phyloP scores from a whole-genome alignment of 1,140 invertebrate genomes.

The Aphaenogaster floridana region DNA sequence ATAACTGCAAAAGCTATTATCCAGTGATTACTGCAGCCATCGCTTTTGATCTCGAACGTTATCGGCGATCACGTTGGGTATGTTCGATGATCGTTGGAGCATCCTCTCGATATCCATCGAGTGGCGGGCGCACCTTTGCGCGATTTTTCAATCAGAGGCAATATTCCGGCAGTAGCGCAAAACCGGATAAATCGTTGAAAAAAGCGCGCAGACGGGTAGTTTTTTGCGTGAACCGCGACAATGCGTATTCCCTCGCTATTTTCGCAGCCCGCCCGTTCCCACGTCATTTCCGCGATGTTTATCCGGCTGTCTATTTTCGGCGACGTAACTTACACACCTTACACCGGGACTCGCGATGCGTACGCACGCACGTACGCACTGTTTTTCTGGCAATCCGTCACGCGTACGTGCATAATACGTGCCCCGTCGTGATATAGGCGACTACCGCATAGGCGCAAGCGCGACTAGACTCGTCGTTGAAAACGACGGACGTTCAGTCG shows the following conservation, averaged over 20 bases:
- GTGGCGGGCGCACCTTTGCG: not conserved
- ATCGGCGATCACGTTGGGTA: not conserved
- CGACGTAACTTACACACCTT: constrained; percentile 70
- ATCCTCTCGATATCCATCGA: not conserved
- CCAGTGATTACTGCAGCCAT: not conserved
- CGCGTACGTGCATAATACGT: constrained; percentile 48
- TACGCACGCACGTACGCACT: constrained; percentile 45
- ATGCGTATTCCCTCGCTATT: constrained; percentile 6
- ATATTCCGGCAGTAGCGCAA: not conserved
- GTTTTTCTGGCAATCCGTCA: constrained; percentile 64
- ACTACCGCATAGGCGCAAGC: constrained; percentile 67
- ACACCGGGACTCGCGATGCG: constrained; percentile 41
- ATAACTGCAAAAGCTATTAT: not conserved
- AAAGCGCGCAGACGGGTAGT: constrained; percentile 7
- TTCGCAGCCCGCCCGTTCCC: not conserved
- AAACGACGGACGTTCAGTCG: constrained; percentile 67
- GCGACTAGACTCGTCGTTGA: constrained; percentile 70
- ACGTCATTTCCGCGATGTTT: constrained; percentile 78
- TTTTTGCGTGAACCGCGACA: not conserved
- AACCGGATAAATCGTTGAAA: not conserved
- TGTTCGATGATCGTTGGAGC: not conserved
- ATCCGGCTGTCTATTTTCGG: constrained; percentile 71
- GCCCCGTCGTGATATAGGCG: constrained; percentile 41
- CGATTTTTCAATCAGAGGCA: constrained; percentile 20
- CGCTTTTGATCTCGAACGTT: not conserved